phyloP scores from a whole-genome alignment of 2,888 invertebrate genomes.

The Luperina nickerlii region DNA sequence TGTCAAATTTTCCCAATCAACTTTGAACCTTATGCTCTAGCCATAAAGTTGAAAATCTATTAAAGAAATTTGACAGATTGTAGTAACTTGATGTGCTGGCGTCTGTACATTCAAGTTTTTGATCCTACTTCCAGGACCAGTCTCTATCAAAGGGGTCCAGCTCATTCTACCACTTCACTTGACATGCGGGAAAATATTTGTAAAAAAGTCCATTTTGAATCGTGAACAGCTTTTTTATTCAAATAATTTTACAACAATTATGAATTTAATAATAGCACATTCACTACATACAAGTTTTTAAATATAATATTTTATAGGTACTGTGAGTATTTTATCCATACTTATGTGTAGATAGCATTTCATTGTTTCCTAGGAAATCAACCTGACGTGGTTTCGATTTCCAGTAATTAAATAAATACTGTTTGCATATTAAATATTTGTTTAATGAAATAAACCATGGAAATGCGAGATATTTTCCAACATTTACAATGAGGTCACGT shows the following conservation, averaged over 20 bases:
- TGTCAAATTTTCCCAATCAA: too few species aligned
- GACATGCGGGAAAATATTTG: background rate
- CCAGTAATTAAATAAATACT: background rate
- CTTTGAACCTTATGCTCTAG: too few species aligned
- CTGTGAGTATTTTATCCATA: background rate
- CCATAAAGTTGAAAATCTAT: too few species aligned
- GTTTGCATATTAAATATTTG: background rate
- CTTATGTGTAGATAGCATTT: background rate
- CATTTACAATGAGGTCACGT: background rate
- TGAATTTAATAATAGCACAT: background rate
- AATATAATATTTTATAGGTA: background rate
- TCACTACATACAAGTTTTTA: background rate
- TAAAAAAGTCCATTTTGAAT: background rate
- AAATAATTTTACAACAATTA: background rate
- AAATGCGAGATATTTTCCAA: conserved; percentile 6
- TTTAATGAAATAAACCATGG: background rate
- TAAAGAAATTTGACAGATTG: too few species aligned
- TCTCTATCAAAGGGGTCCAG: background rate
- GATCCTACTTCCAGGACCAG: background rate
- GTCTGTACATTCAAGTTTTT: background rate
- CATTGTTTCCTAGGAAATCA: background rate
- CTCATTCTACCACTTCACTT: background rate
- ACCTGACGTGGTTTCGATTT: background rate
- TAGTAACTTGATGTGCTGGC: too few species aligned
- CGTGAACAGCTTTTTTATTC: background rate